phyloP scores from a whole-genome alignment of 2,797 vertebrate genomes.

The Cynodonichthys magdalenae region DNA sequence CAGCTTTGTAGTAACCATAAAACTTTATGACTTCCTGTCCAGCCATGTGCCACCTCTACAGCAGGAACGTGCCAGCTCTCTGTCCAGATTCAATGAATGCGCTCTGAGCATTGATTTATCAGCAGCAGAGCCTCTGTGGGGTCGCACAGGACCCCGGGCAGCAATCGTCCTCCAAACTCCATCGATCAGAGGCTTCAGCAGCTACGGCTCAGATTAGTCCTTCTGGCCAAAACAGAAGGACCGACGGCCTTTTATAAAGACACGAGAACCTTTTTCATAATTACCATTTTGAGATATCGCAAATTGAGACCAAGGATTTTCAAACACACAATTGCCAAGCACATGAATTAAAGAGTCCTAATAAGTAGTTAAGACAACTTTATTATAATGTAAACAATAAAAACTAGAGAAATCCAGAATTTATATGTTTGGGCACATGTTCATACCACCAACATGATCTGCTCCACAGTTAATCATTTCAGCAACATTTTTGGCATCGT shows the following conservation, averaged over 20 bases:
- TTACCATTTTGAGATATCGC: no score
- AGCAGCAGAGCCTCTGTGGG: conserved; percentile 56
- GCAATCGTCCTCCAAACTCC: conserved; percentile 67
- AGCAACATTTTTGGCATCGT: no score
- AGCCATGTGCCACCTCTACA: conserved; percentile 42
- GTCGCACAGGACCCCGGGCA: conserved; percentile 74
- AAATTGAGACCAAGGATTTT: no score
- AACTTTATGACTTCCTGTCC: conserved; percentile 41
- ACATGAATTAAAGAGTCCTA: no score
- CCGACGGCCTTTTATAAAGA: conserved; percentile 8
- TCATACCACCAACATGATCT: no score
- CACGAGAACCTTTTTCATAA: not conserved
- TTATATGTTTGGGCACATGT: no score
- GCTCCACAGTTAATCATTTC: no score
- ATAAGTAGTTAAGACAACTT: no score
- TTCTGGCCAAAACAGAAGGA: not conserved
- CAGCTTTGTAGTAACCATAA: conserved; percentile 29
- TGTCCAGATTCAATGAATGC: conserved; percentile 49
- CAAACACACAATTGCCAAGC: no score
- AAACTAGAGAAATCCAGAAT: no score
- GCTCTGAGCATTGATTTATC: conserved; percentile 73
- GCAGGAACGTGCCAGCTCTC: conserved; percentile 59
- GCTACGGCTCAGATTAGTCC: conserved; percentile 25
- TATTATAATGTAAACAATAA: no score
- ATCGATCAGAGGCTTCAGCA: conserved; percentile 67